Evolutionary conservation across 2,888 invertebrate species (phyloP).

Genomic region (Podotricha telesiphe): DNA sequence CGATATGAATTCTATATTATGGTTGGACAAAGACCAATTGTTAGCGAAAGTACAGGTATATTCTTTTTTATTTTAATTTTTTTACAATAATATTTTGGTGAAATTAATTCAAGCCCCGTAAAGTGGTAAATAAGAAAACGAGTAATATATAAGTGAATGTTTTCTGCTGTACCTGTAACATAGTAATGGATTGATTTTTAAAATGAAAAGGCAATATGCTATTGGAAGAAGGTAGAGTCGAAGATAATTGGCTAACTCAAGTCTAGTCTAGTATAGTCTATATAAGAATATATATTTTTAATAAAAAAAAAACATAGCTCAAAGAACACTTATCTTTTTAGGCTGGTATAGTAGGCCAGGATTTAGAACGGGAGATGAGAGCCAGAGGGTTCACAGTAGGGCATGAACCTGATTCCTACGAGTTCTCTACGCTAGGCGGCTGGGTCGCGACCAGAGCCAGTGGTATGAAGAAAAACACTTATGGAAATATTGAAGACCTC

Average conservation of each 20-base stretch:
- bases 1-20: conserved; percentile 97
- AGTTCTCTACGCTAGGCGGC: conserved; percentile 97
- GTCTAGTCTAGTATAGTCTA: no score
- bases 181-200: no score
- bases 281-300: no score
- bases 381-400: conserved; percentile 93
- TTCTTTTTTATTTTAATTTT: background rate
- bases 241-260: background rate
- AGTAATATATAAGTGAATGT: no score
- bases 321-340: conserved; percentile 82
- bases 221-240: no score
- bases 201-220: no score
- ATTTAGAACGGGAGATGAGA: conserved; percentile 93
- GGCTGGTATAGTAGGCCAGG: conserved; percentile 97
- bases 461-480: conserved; percentile 99
- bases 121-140: no score
- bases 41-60: conserved; percentile 72
- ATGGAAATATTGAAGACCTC: conserved; percentile 98
- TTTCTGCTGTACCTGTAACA: no score
- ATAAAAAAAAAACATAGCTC: no score
- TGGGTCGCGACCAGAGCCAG: conserved; percentile 98
- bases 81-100: no score
- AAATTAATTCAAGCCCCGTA: no score
- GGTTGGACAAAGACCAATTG: conserved; percentile 89
- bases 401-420: conserved; percentile 99